Base-by-base conservation (phyloP, 2,113 vertebrate species). In the Sceloporus undulatus region DNA sequence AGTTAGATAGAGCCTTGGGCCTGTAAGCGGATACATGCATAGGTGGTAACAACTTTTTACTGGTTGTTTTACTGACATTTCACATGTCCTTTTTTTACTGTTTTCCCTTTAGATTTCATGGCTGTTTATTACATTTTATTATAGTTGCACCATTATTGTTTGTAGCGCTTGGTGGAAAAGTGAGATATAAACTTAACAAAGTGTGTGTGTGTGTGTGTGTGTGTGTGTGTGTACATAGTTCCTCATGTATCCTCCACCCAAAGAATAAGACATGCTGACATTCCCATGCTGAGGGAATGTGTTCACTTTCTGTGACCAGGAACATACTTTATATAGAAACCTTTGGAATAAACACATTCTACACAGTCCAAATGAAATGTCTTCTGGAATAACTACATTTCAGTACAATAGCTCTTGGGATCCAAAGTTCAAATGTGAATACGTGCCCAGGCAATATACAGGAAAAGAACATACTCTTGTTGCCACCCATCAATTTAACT, bases 401-500 rank as follows among this genome's bases (percentile, higher is more conserved):
- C 70, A 88, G 81, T 73, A 73, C 0, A 83, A 40, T 87, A 34
- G 59, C 88, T 87, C 62, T 13, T 3, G 34, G 68, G 2, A 90
- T 56, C 73, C 34, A 10, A 21, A 79, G 40, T 2, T 91, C 82
- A 92, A 88, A 91, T 89, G 84, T 54, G 87, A 82, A 62, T 91
- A 91, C 2, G 1, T 93, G 93, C 73, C 91, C 82, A 87, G 83
- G 83, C 73, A 85, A 14, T n/a, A 91, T 14, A 18, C 80, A 92
- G 29, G 81, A 90, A 85, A 83, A 88, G 87, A 16, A 90, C 59
- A 65, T 9, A 91, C 93, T 92, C 87, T 90, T 40, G 90, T 48
- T 48, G 71, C 27, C 66, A 86, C 85, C 80, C 87, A 85, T 89
- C 29, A 1, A 83, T 91, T 85, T 38, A 84, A 23, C 65, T 85